Evolutionary conservation across 1,140 invertebrate species (phyloP).

Genomic region (Macrocentrus cingulum): DNA sequence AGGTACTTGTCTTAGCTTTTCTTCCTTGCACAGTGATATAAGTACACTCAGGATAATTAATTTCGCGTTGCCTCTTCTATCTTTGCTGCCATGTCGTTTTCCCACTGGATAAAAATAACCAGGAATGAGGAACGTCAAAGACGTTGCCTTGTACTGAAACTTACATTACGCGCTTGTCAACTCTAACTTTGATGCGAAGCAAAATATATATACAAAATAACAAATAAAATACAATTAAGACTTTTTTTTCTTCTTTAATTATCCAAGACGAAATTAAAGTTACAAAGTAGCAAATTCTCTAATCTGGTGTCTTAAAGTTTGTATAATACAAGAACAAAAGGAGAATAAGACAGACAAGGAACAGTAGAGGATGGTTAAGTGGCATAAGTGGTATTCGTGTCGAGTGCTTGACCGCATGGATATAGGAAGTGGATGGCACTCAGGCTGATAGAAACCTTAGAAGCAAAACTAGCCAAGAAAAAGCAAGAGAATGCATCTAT

Average conservation of each 20-base stretch:
- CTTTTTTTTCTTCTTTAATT: background rate
- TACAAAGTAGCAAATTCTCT: background rate
- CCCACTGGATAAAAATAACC: too few relatives aligned
- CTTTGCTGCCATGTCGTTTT: too few relatives aligned
- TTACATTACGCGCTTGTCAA: too few relatives aligned
- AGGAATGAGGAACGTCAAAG: too few relatives aligned
- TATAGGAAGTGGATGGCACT: constrained; percentile 37
- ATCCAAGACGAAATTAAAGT: background rate
- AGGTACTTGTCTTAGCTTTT: background rate
- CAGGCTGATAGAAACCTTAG: constrained; percentile 16
- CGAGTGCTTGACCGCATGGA: constrained; percentile 44
- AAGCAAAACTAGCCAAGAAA: too few relatives aligned
- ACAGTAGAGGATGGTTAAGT: constrained; percentile 3
- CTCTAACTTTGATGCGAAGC: too few relatives aligned
- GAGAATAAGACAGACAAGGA: background rate
- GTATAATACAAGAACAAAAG: background rate
- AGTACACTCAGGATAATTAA: background rate
- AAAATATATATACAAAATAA: too few relatives aligned
- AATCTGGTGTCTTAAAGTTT: background rate
- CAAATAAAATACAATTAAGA: background rate
- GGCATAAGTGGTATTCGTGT: constrained; percentile 41
- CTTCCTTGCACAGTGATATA: background rate
- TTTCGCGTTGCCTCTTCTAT: too few relatives aligned
- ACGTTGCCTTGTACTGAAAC: too few relatives aligned
- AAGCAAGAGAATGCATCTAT: too few relatives aligned